Percentiles rank a stretch among this genome's conserved stretches.
These are phyloP conservation scores for Plagiodera versicolora DNA, from an alignment of 2,888 invertebrate species.

Conservation along the genomic window DNA sequence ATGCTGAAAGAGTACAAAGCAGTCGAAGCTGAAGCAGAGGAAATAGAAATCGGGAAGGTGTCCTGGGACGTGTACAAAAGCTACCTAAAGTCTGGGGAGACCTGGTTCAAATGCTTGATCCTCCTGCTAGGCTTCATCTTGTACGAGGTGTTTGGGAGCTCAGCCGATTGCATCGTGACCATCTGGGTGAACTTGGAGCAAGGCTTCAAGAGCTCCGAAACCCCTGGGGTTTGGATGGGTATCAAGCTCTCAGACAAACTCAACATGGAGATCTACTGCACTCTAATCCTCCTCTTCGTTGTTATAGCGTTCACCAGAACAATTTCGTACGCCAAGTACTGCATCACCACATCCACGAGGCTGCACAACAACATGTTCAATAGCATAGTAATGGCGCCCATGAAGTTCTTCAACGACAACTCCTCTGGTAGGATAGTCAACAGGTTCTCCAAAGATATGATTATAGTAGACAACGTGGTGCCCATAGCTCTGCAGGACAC, in stretches of 20 bases:
- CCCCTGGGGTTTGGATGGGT: neutral
- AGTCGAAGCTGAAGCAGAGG: neutral
- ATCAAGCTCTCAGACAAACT: neutral
- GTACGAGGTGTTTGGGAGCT: constrained; percentile 72
- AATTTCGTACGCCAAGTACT: constrained; percentile 57
- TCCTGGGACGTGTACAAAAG: constrained; percentile 5
- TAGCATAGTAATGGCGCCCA: constrained; percentile 62
- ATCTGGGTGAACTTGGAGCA: constrained; percentile 59
- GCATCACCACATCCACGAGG: constrained; percentile 57
- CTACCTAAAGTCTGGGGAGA: constrained; percentile 64
- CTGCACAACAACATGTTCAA: constrained; percentile 57
- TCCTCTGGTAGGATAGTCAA: constrained; percentile 64
- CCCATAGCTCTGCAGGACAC: constrained; percentile 56
- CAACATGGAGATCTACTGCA: constrained; percentile 37
- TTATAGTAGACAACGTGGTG: constrained; percentile 57
- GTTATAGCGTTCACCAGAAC: constrained; percentile 51
- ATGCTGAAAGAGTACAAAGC: neutral
- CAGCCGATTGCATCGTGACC: constrained; percentile 77
- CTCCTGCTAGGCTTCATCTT: constrained; percentile 60
- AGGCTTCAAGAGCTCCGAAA: neutral
- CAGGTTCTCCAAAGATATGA: constrained; percentile 70
- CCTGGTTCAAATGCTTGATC: constrained; percentile 56
- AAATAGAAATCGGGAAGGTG: neutral
- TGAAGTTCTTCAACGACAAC: constrained; percentile 69
- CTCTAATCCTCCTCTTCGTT: constrained; percentile 45